Percentiles rank a stretch among this genome's conserved stretches.
These are phyloP conservation scores for Drosophila gunungcola DNA, from an alignment of 1,140 invertebrate species.

Conservation along the genomic window DNA sequence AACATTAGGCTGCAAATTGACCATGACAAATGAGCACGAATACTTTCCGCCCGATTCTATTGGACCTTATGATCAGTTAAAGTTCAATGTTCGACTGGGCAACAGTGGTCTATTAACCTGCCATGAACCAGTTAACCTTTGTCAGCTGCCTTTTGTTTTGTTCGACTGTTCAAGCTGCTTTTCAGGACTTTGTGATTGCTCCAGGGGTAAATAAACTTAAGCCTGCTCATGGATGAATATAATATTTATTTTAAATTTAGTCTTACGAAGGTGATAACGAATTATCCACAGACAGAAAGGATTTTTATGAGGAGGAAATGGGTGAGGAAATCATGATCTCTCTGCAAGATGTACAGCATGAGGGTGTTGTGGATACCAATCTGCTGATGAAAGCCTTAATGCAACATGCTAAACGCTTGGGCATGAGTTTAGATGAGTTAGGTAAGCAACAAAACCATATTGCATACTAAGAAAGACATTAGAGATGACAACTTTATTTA, in stretches of 20 bases:
- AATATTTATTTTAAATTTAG: not conserved
- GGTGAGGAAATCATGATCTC: slow-evolving; percentile 14
- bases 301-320: not conserved
- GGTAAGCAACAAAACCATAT: slow-evolving; percentile 15
- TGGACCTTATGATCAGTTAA: slow-evolving; percentile 27
- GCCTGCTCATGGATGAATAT: not conserved
- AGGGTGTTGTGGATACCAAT: slow-evolving; percentile 45
- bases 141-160: slow-evolving; percentile 35
- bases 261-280: not conserved
- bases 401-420: slow-evolving; percentile 60
- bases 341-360: slow-evolving; percentile 26
- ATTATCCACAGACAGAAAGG: slow-evolving; percentile 1
- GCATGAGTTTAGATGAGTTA: slow-evolving; percentile 53
- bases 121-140: slow-evolving; percentile 38
- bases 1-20: slow-evolving; percentile 46
- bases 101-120: not conserved
- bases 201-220: slow-evolving; percentile 21
- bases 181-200: slow-evolving; percentile 68
- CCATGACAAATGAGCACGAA: slow-evolving; percentile 26
- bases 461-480: not conserved
- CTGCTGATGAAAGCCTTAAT: slow-evolving; percentile 40
- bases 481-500: too few species aligned
- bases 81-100: slow-evolving; percentile 38
- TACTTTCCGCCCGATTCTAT: not conserved
- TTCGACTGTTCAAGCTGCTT: slow-evolving; percentile 22